Base-by-base conservation (phyloP, 2,113 vertebrate species). In the Odocoileus virginianus region DNA sequence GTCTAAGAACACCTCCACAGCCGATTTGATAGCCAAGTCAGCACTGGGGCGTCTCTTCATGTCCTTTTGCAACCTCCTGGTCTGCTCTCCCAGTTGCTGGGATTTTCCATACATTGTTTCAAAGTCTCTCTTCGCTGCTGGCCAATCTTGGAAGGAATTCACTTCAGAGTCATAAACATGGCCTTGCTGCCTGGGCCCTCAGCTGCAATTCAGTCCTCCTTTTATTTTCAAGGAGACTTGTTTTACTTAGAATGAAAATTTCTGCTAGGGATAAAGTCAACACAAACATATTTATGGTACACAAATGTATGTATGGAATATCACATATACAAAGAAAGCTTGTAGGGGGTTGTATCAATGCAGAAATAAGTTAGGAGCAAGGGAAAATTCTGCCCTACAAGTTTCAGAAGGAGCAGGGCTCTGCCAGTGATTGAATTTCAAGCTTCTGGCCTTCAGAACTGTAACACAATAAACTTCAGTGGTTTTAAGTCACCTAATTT, bases 41-140 rank as follows among this genome's bases (percentile, higher is more conserved):
- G 99, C 99, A 97, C 99, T 99, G 0, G 99, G 99, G 97, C 99
- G 99, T 98, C 99, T 99, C 99, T 99, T 99, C 99, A 99, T 99
- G 98, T 99, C 99, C 98, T 99, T 99, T 98, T 99, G 99, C 96
- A 99, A 99, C 97, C 99, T 99, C 98, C 99, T 99, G 12, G 99
- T 99, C 98, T 99, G 99, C 97, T 99, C 99, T 98, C 99, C 99
- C 98, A 99, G 98, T 98, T 99, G 99, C 98, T 99, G 99, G 50
- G 99, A 99, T 97, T 99, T 99, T 97, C 99, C 99, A 99, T 99
- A 99, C 97, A 99, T 99, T 96, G 99, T 98, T 97, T 99, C 99
- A 98, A 99, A 99, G 99, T 99, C 99, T 98, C 99, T 99, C 98
- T 99, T 99, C 98, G 99, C 99, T 76, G 99, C 98, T 99, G 99